phyloP scores from a whole-genome alignment of 2,888 invertebrate species.

The Andrena flavipes region DNA sequence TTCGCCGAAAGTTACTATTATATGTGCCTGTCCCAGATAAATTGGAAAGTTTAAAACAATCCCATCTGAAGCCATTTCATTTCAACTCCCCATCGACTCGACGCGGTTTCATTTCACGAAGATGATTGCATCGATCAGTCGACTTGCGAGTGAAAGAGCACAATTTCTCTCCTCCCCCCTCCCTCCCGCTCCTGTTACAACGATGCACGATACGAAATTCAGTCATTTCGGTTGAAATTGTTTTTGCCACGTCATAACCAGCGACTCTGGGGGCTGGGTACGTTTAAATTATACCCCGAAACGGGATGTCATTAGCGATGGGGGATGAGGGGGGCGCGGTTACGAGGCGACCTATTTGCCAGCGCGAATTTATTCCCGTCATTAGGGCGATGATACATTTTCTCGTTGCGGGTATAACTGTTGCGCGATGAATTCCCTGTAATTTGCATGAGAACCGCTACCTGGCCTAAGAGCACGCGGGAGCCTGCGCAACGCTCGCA shows the following conservation, averaged over 20 bases:
- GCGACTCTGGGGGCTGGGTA: background rate
- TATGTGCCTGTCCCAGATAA: background rate
- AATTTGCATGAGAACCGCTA: slow-evolving; percentile 10
- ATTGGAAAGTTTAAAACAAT: slow-evolving; percentile 4
- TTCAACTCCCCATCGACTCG: background rate
- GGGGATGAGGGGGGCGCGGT: background rate
- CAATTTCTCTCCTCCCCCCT: background rate
- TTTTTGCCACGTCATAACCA: slow-evolving; percentile 1
- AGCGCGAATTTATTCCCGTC: slow-evolving; percentile 11
- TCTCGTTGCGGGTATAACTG: background rate
- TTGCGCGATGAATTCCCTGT: slow-evolving; percentile 2
- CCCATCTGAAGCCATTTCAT: background rate
- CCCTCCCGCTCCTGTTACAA: background rate
- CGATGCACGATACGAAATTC: slow-evolving; percentile 3
- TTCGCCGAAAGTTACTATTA: too few relatives aligned
- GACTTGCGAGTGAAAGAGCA: background rate
- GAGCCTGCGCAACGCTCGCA: slow-evolving; percentile 62
- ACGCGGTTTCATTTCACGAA: background rate
- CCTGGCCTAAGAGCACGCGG: slow-evolving; percentile 64
- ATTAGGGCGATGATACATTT: background rate
- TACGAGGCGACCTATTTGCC: background rate
- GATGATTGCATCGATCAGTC: slow-evolving; percentile 12
- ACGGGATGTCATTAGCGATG: slow-evolving; percentile 3
- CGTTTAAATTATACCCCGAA: slow-evolving; percentile 1
- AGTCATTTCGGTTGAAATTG: slow-evolving; percentile 5